Evolutionary conservation across 2,113 vertebrate species (phyloP).

Genomic region (Corythornis vintsioides): DNA sequence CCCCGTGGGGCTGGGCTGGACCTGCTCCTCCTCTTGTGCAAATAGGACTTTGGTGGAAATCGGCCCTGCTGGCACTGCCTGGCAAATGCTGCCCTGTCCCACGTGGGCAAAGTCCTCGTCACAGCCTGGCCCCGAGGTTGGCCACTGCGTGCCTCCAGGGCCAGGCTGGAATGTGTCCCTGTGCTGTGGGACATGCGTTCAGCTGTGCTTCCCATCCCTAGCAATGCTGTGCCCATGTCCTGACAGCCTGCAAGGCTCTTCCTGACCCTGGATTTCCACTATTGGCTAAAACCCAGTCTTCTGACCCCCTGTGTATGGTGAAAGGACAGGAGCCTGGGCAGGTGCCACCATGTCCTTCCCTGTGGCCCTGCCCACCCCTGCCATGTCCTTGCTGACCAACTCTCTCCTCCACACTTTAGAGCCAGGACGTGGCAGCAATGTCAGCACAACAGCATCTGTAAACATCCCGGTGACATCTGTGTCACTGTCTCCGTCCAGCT

Average conservation of each 20-base stretch:
- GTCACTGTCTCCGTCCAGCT: fast-evolving
- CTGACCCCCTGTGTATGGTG: not conserved
- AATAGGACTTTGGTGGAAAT: not conserved
- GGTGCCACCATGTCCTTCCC: too few relatives aligned
- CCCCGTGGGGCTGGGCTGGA: not conserved
- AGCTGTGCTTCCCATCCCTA: fast-evolving
- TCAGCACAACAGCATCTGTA: fast-evolving
- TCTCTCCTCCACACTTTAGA: not conserved
- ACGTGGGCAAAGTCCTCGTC: not conserved
- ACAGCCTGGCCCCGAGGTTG: fast-evolving
- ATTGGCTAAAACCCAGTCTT: not conserved
- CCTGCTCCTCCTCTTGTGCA: conserved; percentile 22
- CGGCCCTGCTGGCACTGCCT: not conserved
- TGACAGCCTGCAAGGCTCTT: fast-evolving
- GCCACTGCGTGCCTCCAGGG: not conserved
- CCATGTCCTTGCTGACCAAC: not conserved
- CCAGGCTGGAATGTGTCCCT: not conserved
- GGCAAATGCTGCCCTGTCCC: not conserved
- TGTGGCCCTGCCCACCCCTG: not conserved
- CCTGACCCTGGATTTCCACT: not conserved
- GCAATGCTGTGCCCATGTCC: fast-evolving
- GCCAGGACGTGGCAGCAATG: fast-evolving
- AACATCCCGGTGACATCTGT: fast-evolving
- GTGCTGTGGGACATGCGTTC: not conserved
- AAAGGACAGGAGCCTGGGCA: not conserved